These are phyloP conservation scores for Myopa testacea DNA, from an alignment of 2,888 invertebrate genomes.

Conservation along the genomic window DNA sequence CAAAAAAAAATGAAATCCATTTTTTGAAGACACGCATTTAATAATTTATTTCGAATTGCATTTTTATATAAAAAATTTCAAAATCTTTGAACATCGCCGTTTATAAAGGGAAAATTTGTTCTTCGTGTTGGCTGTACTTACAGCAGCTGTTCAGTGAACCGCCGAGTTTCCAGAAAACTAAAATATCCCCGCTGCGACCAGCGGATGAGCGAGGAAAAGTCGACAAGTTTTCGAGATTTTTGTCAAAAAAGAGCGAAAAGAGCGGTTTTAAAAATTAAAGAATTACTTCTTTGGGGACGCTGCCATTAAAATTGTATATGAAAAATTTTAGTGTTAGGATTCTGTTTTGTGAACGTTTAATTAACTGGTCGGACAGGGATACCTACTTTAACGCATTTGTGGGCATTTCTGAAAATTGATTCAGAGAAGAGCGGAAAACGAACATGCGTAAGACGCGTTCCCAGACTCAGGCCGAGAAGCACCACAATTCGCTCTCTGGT, in stretches of 20 bases:
- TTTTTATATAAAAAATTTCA: too few species aligned
- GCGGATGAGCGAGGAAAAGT: slow-evolving; percentile 6
- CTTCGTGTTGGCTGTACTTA: slow-evolving; percentile 32
- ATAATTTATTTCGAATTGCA: too few species aligned
- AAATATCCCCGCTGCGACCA: background rate
- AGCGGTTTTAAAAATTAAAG: slow-evolving; percentile 8
- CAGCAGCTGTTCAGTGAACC: slow-evolving; percentile 46
- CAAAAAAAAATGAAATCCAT: too few species aligned
- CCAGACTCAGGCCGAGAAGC: slow-evolving; percentile 66
- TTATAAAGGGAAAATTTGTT: background rate
- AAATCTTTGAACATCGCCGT: background rate
- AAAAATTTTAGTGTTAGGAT: background rate
- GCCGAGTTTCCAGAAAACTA: background rate
- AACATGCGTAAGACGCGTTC: slow-evolving; percentile 67
- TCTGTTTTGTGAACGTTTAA: too few species aligned
- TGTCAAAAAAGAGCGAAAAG: slow-evolving; percentile 20
- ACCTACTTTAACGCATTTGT: slow-evolving; percentile 1
- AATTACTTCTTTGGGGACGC: background rate
- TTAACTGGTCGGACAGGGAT: background rate
- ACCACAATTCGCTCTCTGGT: slow-evolving; percentile 51
- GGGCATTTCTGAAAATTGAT: slow-evolving; percentile 12
- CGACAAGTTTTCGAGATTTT: slow-evolving; percentile 9
- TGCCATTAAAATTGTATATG: background rate
- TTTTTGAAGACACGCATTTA: too few species aligned
- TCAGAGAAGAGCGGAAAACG: slow-evolving; percentile 1